These are phyloP conservation scores for Myrmecobius fasciatus DNA, from an alignment of 2,113 vertebrate species.

Conservation along the genomic window DNA sequence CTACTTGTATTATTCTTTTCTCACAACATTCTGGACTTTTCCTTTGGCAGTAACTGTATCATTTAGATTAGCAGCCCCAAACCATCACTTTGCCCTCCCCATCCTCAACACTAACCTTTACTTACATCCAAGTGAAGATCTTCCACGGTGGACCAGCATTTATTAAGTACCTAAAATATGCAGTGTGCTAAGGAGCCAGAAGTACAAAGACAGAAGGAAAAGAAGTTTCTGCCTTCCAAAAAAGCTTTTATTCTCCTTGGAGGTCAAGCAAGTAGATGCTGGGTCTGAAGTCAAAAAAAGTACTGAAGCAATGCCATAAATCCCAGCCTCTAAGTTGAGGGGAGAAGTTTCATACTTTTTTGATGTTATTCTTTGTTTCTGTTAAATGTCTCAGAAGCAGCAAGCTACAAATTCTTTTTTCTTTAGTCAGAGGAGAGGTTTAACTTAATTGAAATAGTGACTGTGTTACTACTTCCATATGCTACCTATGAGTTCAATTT, in stretches of 20 bases:
- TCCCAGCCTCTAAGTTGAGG: not conserved
- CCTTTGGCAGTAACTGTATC: not conserved
- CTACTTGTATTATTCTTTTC: not conserved
- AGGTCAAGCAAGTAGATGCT: not conserved
- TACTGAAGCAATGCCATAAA: not conserved
- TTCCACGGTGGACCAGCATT: not conserved
- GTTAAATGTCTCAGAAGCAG: not conserved
- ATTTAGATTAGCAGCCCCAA: not conserved
- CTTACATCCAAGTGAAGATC: not conserved
- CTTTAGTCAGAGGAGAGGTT: slow-evolving; percentile 46
- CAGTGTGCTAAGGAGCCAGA: not conserved
- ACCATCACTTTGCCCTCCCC: not conserved
- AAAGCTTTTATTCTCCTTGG: not conserved
- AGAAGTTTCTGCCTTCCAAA: not conserved
- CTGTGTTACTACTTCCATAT: slow-evolving; percentile 42
- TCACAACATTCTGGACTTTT: not conserved
- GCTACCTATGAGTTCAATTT: not conserved
- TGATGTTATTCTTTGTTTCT: not conserved
- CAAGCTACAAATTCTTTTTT: slow-evolving; percentile 37
- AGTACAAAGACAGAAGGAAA: not conserved
- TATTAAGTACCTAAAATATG: not conserved
- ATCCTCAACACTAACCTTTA: too few species aligned
- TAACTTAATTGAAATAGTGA: slow-evolving; percentile 65
- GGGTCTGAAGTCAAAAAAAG: not conserved
- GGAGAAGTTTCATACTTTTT: not conserved